Evolutionary conservation across 2,888 invertebrate species (phyloP), one percentile per base, ranked within the genome.

Genomic region (Bibio marci): DNA sequence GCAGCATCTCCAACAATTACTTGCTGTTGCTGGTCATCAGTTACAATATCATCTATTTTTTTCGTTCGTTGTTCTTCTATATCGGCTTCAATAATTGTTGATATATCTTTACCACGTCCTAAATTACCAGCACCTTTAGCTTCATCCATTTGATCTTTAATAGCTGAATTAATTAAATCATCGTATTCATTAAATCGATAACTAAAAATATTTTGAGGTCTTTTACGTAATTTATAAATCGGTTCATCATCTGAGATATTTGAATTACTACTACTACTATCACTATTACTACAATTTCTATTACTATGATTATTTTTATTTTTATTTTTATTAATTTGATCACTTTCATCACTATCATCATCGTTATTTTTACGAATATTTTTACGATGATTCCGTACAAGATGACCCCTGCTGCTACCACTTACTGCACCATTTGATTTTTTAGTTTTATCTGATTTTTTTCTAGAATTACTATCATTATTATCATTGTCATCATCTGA

Each of bases 141-240:
- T 4, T 77, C 74, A 22, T 78, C 77, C 53, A 80, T 75, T 52
- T 83, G 82, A 49, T 78, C 78, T 63, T 77, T 76, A 47, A 88
- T 79, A 10, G 95, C 95, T 30, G 86, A 87, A 56, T 88, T 85
- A 49, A 97, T 95, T 57, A 95, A 73, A 25, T 92, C 83, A 56
- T 97, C 97, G 63, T 86, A 97, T 59, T 95, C 94, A 55, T 86
- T 83, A 49, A 91, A 81, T 45, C 80, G 73, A 53, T 83, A 81
- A 56, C 81, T 86, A 40, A 87, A 80, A 47, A 80, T 81, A 33
- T 83, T 74, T 52, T 80, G 77, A 1, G 78, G 67, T 14, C 91
- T 71, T 50, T 85, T 80, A 14, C 92, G 70, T 49, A 90, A 64
- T 42, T 90, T 79, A 63, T 88, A 88, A 49, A 86, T 80, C 11